phyloP scores from a whole-genome alignment of 2,113 vertebrate species.

The Oreotragus oreotragus region DNA sequence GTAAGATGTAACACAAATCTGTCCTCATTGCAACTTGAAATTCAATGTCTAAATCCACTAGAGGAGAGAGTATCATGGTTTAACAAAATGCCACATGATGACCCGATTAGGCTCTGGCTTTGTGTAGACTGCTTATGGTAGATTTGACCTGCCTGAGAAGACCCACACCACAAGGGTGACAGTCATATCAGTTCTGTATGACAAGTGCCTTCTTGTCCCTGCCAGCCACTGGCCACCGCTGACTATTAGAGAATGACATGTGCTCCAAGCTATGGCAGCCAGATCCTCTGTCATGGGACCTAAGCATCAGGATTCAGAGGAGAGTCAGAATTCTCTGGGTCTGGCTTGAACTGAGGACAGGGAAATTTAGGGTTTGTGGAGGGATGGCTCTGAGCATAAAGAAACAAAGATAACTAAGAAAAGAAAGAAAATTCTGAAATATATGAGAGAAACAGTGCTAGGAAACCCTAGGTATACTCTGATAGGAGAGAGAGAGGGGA shows the following conservation, averaged over 20 bases:
- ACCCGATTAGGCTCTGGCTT: not conserved
- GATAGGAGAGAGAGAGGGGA: not conserved
- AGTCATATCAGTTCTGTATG: not conserved
- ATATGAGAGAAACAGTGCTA: not conserved
- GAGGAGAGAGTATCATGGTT: not conserved
- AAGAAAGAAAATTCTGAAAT: not conserved
- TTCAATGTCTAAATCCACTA: not conserved
- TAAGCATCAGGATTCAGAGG: not conserved
- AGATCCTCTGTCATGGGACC: not conserved
- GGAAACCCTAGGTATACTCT: not conserved
- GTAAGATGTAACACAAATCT: not conserved
- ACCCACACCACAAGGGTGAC: not conserved
- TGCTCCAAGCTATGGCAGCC: not conserved
- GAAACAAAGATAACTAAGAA: not conserved
- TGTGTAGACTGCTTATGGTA: not conserved
- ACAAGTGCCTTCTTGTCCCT: not conserved
- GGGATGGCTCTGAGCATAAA: not conserved
- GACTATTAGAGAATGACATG: not conserved
- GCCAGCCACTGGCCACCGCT: not conserved
- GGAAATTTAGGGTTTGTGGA: not conserved
- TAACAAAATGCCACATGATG: not conserved
- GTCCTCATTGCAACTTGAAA: slow-evolving; percentile 18
- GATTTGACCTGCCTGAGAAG: not conserved
- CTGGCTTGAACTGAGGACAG: not conserved
- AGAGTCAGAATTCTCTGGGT: not conserved